A percentile compares a stretch with the other conserved stretches of the same genome.
Conservation (phyloP, 2,797 vertebrate genomes). For the Leucoraja ocellata region DNA sequence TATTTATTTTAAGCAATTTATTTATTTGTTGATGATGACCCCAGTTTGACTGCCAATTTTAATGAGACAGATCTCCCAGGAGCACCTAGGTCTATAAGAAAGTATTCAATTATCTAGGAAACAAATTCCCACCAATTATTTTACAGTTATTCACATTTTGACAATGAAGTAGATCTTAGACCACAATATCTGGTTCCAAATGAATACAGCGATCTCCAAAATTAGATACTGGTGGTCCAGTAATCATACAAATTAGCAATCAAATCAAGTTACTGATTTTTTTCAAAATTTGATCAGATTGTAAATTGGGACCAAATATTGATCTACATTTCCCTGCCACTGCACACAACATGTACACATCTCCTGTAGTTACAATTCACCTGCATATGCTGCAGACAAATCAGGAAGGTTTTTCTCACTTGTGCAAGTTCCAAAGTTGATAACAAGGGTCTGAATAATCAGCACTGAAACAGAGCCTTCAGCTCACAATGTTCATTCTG, state of each 20-base stretch:
- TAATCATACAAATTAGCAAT: background rate
- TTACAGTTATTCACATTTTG: background rate
- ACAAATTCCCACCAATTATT: background rate
- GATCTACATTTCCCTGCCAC: too few relatives aligned
- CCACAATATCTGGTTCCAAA: background rate
- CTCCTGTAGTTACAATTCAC: too few relatives aligned
- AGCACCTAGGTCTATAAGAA: background rate
- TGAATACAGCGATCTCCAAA: background rate
- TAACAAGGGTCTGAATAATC: too few relatives aligned
- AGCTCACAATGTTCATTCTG: too few relatives aligned
- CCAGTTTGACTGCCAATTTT: background rate
- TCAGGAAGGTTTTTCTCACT: too few relatives aligned
- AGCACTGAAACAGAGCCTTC: too few relatives aligned
- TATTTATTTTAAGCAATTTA: background rate
- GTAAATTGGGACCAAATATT: background rate
- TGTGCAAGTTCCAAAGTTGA: too few relatives aligned
- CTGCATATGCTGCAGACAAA: too few relatives aligned
- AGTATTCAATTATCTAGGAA: background rate
- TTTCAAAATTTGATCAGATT: background rate
- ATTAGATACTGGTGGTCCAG: background rate
- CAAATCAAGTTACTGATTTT: background rate
- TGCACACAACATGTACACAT: too few relatives aligned
- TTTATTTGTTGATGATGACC: too few relatives aligned
- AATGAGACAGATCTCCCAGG: background rate
- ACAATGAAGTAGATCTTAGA: background rate